Evolutionary conservation across 2,797 vertebrate genomes (phyloP), one percentile per base, ranked within the genome.

Genomic region (Myripristis murdjan): DNA sequence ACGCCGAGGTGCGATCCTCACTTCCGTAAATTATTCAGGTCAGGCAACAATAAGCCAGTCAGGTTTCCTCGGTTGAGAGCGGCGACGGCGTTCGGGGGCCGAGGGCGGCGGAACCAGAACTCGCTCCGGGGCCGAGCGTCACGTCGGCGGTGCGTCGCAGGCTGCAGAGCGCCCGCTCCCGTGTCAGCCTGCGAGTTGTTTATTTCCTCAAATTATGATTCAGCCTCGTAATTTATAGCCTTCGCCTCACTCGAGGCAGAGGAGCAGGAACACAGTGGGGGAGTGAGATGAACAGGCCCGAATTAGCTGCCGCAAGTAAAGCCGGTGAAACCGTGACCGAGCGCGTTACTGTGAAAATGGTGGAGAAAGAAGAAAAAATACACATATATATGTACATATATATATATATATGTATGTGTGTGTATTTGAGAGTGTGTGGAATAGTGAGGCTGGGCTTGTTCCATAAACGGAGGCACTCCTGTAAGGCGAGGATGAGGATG

Each of bases 1-100:
- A 82, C 70, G 69, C 54, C 62, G 75, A 90, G 68, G 87, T 85
- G 85, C 57, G 77, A 88, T 84, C 70, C 63, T 82, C 77, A 81
- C 82, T 67, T 80, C 41, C 64, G 44, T 85, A 73, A 87, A 83
- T 87, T 73, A 86, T 86, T 80, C 82, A 80, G 83, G 81, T 83
- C 70, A 62, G 68, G 70, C 4, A 6, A 59, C 22, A 68, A 79
- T 53, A 69, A 74, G 26, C 63, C 52, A 54, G 68, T 65, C 56
- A 46, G 63, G 51, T 57, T 62, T 51, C 3, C 28, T 46, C 49
- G 22, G 59, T 28, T 60, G 65, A 69, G 33, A 51, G 62, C 2
- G 3, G 28, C 2, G 26, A 56, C 54, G 35, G 28, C 68, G 70
- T 53, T 10, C 4, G 55, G 39, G 9, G 61, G 54, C n/a, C n/a